Evolutionary conservation across 2,888 invertebrate genomes (phyloP).

Genomic region (Dryobotodes eremita): DNA sequence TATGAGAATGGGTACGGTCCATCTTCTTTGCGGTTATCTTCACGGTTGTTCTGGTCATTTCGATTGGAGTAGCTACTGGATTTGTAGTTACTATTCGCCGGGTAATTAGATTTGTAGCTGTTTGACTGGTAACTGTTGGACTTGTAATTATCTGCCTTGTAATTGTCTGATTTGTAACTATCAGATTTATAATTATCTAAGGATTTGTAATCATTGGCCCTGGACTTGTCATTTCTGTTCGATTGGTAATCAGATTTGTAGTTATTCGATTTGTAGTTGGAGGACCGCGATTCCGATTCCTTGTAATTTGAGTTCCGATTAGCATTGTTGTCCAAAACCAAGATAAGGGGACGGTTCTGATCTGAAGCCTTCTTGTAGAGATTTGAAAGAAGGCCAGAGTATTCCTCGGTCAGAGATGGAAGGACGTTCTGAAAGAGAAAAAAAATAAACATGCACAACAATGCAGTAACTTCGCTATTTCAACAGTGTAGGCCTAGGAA

Average conservation of each 20-base stretch:
- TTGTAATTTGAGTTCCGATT: constrained; percentile 30
- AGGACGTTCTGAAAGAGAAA: constrained; percentile 56
- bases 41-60: constrained; percentile 27
- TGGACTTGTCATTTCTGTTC: constrained; percentile 21
- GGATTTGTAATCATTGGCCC: background rate
- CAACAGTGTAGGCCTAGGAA: background rate
- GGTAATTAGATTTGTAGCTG: constrained; percentile 23
- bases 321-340: constrained; percentile 56
- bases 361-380: constrained; percentile 57
- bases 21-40: constrained; percentile 29
- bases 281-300: constrained; percentile 15
- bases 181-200: constrained; percentile 14
- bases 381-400: constrained; percentile 54
- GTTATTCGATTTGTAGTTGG: constrained; percentile 17
- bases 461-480: no score
- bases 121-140: constrained; percentile 21
- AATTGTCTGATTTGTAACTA: background rate
- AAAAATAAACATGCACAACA: background rate
- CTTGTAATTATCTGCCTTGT: constrained; percentile 1
- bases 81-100: constrained; percentile 33
- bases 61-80: constrained; percentile 24
- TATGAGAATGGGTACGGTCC: constrained; percentile 39
- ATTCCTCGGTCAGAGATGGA: constrained; percentile 42
- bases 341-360: constrained; percentile 59
- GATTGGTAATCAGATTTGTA: constrained; percentile 33